Evolutionary conservation across 37 sponge, comb jelly and placozoan genomes (phyloP), one percentile per base, ranked within the genome.

Genomic region (Ephydatia muelleri): DNA sequence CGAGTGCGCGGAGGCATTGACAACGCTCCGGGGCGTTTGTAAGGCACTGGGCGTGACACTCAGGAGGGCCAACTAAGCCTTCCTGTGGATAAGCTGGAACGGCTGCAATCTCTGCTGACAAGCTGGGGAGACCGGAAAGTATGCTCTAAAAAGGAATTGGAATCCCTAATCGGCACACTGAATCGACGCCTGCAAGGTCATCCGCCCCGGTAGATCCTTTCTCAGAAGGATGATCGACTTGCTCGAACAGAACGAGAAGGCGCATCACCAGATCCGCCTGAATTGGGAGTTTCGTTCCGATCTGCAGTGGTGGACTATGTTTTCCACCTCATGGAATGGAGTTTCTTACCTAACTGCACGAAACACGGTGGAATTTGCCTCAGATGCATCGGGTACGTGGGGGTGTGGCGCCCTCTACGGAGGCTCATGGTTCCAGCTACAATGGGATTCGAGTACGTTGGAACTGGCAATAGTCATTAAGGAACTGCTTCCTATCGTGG

Each of bases 241-340:
- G 0, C 49, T 72, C 33, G 66, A 40, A 5, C 57, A 82, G 16
- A n/a, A 79, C 29, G 70, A 70, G 30, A 31, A 73, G 21, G 66
- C n/a, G 14, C 65, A 82, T 23, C 89, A 88, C n/a, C 73, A 72
- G 47, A 86, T 77, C 13, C 64, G 87, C 30, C 83, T 91, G n/a
- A 85, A 81, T 38, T 12, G 16, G 28, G 87, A 86, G 25, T 82
- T 83, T 47, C 43, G 43, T 64, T 77, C 90, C 29, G 83, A 91
- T 66, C 64, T 86, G 79, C 32, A 0, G n/a, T 91, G 91, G 91
- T 90, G 91, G 91, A 21, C 33, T 5, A 26, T 57, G n/a, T 85
- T 86, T 64, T 43, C 70, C 16, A 27, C n/a, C 69, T 22, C 31
- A 21, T 80, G 81, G 70, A 80, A 80, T 65, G 70, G 40, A 14